Evolutionary conservation across 1,140 invertebrate species (phyloP).

Genomic region (Drosophila guanche): DNA sequence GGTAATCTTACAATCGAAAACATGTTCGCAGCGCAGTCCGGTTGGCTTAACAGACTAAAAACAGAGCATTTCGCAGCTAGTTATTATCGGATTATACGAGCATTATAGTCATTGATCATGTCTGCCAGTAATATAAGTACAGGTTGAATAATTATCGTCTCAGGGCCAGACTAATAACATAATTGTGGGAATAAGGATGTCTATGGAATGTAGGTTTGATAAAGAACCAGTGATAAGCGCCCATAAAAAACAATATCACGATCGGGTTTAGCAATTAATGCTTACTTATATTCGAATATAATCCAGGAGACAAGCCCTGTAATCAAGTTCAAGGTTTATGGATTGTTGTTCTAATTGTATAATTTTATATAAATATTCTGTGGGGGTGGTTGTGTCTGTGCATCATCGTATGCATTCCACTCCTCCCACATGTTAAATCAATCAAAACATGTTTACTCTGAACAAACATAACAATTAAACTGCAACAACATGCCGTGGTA

Average conservation of each 20-base stretch:
- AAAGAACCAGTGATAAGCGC: conserved; percentile 26
- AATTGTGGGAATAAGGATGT: conserved; percentile 10
- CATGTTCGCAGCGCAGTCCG: conserved; percentile 47
- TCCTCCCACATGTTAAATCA: conserved; percentile 26
- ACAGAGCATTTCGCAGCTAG: too few relatives aligned
- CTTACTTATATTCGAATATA: conserved; percentile 30
- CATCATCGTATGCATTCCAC: background rate
- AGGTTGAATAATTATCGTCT: too few relatives aligned
- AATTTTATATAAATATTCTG: conserved; percentile 27
- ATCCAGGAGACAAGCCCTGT: conserved; percentile 25
- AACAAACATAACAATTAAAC: conserved; percentile 73
- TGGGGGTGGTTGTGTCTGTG: background rate
- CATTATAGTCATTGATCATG: too few relatives aligned
- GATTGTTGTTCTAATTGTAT: conserved; percentile 33
- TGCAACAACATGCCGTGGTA: conserved; percentile 39
- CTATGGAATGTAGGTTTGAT: background rate
- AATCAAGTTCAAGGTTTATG: conserved; percentile 47
- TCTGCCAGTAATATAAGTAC: too few relatives aligned
- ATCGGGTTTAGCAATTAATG: conserved; percentile 42
- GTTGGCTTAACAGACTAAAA: conserved; percentile 46
- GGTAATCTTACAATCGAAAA: conserved; percentile 33
- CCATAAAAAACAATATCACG: conserved; percentile 2
- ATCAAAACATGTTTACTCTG: conserved; percentile 59
- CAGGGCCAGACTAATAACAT: conserved; percentile 5
- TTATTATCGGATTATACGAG: too few relatives aligned